Conservation (phyloP, 2,113 vertebrate genomes). For the Butorides virescens region DNA sequence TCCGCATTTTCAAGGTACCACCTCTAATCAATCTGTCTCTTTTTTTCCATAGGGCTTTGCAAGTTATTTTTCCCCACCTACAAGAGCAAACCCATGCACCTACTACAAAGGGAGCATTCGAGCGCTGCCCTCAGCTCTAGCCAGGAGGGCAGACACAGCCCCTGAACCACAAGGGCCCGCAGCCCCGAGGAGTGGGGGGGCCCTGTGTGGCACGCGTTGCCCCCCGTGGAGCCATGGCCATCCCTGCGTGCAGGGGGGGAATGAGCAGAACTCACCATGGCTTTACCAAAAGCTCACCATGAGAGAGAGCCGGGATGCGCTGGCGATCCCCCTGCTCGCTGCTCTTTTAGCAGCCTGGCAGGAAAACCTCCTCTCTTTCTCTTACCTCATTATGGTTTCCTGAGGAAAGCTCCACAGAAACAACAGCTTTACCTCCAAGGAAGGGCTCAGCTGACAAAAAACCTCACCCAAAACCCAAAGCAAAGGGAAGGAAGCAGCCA, state of each 20-base stretch:
- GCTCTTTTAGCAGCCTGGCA: not conserved
- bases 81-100: not conserved
- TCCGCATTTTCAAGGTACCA: not conserved
- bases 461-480: not conserved
- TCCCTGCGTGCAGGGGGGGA: accelerated
- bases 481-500: not conserved
- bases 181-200: not conserved
- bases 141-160: not conserved
- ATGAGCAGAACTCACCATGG: accelerated
- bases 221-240: accelerated
- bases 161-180: accelerated
- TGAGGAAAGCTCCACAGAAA: not conserved
- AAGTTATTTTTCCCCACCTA: not conserved
- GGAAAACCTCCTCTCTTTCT: not conserved
- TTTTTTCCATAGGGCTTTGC: not conserved
- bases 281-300: not conserved
- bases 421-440: not conserved
- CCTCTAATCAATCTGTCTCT: not conserved
- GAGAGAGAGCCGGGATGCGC: not conserved
- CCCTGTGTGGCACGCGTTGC: not conserved
- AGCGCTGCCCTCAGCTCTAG: not conserved
- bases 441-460: not conserved
- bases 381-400: not conserved
- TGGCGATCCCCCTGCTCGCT: not conserved
- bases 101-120: not conserved